Evolutionary conservation across 2,888 invertebrate species (phyloP), one percentile per base, ranked within the genome.

Genomic region (Drosophila neoperkinsi): DNA sequence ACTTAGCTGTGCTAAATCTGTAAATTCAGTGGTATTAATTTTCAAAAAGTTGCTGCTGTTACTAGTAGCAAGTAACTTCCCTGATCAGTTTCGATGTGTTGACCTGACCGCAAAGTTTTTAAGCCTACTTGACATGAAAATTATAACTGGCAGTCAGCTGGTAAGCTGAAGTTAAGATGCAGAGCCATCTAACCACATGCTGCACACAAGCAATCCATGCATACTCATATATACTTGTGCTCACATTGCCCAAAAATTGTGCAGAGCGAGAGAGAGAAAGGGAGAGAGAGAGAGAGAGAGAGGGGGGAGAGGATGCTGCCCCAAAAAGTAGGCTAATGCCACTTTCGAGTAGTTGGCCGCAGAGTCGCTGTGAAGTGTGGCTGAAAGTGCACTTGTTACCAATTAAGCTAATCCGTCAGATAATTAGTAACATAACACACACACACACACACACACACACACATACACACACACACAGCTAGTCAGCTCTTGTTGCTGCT

Each of bases 401-500:
- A 91, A 92, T 91, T 91, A 92, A 91, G 91, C 92, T 92, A 92
- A 91, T 91, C 91, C 92, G 92, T 92, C 91, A 91, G 92, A 91
- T 91, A 92, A 92, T 91, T 92, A 92, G 92, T 91, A 92, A 90
- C 85, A 83, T 88, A 84, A 81, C 84, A 77, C 79, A 84, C 71
- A 58, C 43, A 50, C 25, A 55, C 28, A 55, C 43, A 73, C 43
- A 55, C 3, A 36, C 0, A 43, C 6, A 46, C 46, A 25, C 41
- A 61, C 33, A 69, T 1, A 21, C 21, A 21, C 21, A 21, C 21
- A 21, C 21, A 21, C 21, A 21, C 1, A 21, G 67, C 67, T 10
- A 34, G 49, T 38, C 77, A 61, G 51, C 53, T 71, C 69, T 77
- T 69, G 64, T 75, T 68, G 82, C 71, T 77, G 66, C 65, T 72